Percentiles rank a stretch among this genome's conserved stretches.
phyloP scores from a whole-genome alignment of 2,888 invertebrate species.

The Lithodes maja region DNA sequence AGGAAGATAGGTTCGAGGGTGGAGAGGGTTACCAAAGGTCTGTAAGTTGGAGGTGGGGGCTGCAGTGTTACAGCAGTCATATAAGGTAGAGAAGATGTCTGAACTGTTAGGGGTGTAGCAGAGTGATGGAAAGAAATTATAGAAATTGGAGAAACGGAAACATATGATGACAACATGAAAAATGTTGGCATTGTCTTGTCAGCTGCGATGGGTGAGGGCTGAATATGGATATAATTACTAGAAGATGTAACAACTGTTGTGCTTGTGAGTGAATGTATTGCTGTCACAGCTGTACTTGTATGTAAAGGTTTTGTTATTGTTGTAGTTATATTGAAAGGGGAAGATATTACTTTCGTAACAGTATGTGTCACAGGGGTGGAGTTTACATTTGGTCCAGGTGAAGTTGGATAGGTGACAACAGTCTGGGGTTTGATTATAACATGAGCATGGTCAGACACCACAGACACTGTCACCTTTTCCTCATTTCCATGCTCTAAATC shows the following conservation, averaged over 20 bases:
- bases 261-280: background rate
- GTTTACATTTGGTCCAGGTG: background rate
- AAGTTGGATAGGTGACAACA: background rate
- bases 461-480: background rate
- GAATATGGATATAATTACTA: background rate
- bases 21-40: background rate
- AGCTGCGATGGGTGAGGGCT: background rate
- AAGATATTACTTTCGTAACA: conserved; percentile 1
- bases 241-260: background rate
- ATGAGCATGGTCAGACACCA: background rate
- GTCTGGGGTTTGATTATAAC: background rate
- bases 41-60: too few relatives aligned
- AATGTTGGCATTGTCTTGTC: background rate
- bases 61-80: background rate
- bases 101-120: background rate
- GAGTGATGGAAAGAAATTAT: background rate
- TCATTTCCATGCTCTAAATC: background rate
- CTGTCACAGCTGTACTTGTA: background rate
- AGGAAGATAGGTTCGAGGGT: background rate
- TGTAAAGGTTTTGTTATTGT: background rate
- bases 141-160: background rate
- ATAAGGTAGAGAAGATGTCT: background rate
- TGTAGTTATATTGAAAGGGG: background rate
- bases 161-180: background rate
- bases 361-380: background rate